These are phyloP conservation scores for Zoanthus gigantus DNA, from an alignment of 92 coral and sea anemone genomes.

Conservation along the genomic window DNA sequence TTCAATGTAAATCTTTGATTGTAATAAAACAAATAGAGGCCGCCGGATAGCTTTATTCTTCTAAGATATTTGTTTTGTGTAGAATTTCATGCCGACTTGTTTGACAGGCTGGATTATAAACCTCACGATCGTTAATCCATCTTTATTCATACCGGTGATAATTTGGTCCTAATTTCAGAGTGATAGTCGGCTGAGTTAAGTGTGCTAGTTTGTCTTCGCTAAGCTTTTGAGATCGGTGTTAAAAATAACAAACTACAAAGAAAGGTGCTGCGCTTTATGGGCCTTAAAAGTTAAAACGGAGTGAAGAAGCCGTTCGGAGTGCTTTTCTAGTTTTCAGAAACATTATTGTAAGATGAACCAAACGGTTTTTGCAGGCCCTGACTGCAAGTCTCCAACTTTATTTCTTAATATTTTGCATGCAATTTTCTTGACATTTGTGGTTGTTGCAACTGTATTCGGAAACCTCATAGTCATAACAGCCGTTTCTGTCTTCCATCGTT, in stretches of 20 bases:
- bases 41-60: conserved; percentile 32
- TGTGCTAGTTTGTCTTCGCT: background rate
- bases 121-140: conserved; percentile 29
- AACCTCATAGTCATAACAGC: conserved; percentile 88
- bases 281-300: background rate
- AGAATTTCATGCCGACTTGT: conserved; percentile 15
- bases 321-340: background rate
- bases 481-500: conserved; percentile 76
- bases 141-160: conserved; percentile 20
- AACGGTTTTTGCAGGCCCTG: conserved; percentile 18
- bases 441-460: conserved; percentile 85
- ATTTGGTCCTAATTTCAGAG: background rate
- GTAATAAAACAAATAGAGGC: conserved; percentile 1
- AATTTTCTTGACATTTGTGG: conserved; percentile 72
- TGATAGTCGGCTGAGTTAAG: background rate
- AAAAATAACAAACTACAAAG: background rate
- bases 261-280: background rate
- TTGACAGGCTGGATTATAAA: conserved; percentile 16
- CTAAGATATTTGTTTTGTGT: background rate
- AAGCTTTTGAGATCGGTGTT: background rate
- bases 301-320: background rate
- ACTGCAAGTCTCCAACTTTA: conserved; percentile 65
- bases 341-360: conserved; percentile 19
- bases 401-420: conserved; percentile 67
- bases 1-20: conserved; percentile 19